Evolutionary conservation across 2,797 vertebrate species (phyloP), one percentile per base, ranked within the genome.

Genomic region (Tarsius wallacei): DNA sequence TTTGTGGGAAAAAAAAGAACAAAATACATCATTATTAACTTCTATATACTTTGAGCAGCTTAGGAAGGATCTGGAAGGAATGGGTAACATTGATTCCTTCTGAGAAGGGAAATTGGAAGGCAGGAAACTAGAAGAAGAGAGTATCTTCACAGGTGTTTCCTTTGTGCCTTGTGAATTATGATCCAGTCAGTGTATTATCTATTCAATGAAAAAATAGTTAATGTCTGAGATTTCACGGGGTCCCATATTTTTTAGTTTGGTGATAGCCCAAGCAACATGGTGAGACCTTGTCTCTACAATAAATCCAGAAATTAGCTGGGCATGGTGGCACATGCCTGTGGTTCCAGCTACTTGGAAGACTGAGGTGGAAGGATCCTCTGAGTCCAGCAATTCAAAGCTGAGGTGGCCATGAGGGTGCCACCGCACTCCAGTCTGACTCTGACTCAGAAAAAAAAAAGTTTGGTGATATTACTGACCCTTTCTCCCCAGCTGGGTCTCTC

Each of bases 101-200:
- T 53, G 36, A 59, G 57, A 42, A n/a, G 8, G 76, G 63, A 42
- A 57, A 73, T 31, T 7, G 26, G 59, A 36, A 4, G 15, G 5
- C 61, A 42, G 47, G 49, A 33, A 19, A 5, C 26, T 24, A 21
- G 64, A 63, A 61, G 59, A 19, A 15, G 31, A 64, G 36, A 47
- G 1, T 7, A 10, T 8, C 14, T 51, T 49, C 5, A 42, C 3
- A 2, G 0, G 5, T 24, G 3, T 78, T n/a, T 70, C 14, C 15
- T 66, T 51, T 33, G 24, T 63, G 21, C 12, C 33, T 26, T 85
- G 36, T 22, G 47, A 77, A 22, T 87, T 59, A 36, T 0, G 12
- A 68, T 17, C 33, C 14, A 59, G 53, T 26, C 49, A 47, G 3
- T n/a, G 2, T 3, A 14, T 82, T 64, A 31, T 12, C 61, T 64